Evolutionary conservation across 2,888 invertebrate species (phyloP).

Genomic region (Diaperis boleti): DNA sequence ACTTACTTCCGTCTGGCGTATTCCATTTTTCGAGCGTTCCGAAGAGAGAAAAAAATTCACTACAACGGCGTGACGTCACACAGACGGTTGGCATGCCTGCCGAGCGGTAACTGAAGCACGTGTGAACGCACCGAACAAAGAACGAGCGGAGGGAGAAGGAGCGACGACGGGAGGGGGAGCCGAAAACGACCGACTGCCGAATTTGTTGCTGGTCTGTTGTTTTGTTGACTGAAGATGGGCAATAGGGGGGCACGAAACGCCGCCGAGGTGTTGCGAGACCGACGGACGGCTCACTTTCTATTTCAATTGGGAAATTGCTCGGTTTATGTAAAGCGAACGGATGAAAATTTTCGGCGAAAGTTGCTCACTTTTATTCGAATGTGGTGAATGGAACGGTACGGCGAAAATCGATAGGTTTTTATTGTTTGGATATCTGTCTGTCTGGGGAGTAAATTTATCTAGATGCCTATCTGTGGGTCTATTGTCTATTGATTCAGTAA

Average conservation of each 20-base stretch:
- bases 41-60: neutral
- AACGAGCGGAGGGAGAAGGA: constrained; percentile 4
- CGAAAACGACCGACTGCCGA: constrained; percentile 17
- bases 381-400: neutral
- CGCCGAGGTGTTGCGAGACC: constrained; percentile 5
- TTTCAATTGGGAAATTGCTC: constrained; percentile 34
- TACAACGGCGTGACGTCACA: constrained; percentile 32
- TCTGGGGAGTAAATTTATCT: too few species aligned
- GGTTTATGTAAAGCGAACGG: constrained; percentile 24
- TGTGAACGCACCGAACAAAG: constrained; percentile 35
- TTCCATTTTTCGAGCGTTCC: constrained; percentile 46
- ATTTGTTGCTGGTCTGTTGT: constrained; percentile 7
- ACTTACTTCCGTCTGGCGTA: constrained; percentile 51
- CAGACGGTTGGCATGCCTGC: constrained; percentile 36
- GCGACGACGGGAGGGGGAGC: constrained; percentile 1
- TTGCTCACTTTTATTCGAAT: too few species aligned
- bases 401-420: too few species aligned
- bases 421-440: neutral
- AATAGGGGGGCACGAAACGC: constrained; percentile 15
- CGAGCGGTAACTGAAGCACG: constrained; percentile 25
- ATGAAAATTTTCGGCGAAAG: constrained; percentile 13
- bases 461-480: too few species aligned
- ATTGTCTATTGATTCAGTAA: too few species aligned
- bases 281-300: constrained; percentile 32
- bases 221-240: constrained; percentile 26